These are phyloP conservation scores for Onychostoma macrolepis DNA, from an alignment of 2,113 vertebrate genomes.

Conservation along the genomic window DNA sequence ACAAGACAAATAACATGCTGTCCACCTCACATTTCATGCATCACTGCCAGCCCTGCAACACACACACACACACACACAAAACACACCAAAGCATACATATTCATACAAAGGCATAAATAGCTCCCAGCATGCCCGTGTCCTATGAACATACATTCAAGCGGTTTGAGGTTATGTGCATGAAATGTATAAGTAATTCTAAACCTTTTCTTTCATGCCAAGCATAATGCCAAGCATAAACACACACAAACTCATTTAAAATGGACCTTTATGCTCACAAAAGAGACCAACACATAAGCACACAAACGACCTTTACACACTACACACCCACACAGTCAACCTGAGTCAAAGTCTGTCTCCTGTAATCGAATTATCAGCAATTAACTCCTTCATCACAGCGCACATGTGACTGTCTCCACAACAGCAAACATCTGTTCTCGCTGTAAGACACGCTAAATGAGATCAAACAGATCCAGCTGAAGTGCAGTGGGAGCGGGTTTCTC, in stretches of 20 bases:
- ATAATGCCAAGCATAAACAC: neutral
- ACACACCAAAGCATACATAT: neutral
- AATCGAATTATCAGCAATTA: slow-evolving; percentile 50
- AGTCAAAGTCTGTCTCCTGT: slow-evolving; percentile 13
- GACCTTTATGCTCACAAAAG: neutral
- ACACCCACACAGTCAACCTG: slow-evolving; percentile 27
- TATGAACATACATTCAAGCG: neutral
- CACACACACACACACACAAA: neutral
- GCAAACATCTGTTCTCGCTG: slow-evolving; percentile 29
- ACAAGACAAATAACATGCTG: slow-evolving; percentile 28
- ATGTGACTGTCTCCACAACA: slow-evolving; percentile 18
- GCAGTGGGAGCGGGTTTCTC: neutral
- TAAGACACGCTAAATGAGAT: slow-evolving; percentile 35
- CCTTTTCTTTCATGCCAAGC: neutral
- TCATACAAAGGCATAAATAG: neutral
- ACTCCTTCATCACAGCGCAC: slow-evolving; percentile 47
- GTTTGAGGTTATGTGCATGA: slow-evolving; percentile 9
- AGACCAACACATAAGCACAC: neutral
- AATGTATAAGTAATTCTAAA: neutral
- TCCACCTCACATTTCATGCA: slow-evolving; percentile 35
- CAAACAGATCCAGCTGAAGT: slow-evolving; percentile 28
- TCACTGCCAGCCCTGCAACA: neutral
- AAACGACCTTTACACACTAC: slow-evolving; percentile 6
- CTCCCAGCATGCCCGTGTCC: neutral
- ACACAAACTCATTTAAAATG: slow-evolving; percentile 13